Percentiles rank a stretch among this genome's conserved stretches.
Conservation (phyloP, 2,797 vertebrate species). For the Chrysocyon brachyurus region DNA sequence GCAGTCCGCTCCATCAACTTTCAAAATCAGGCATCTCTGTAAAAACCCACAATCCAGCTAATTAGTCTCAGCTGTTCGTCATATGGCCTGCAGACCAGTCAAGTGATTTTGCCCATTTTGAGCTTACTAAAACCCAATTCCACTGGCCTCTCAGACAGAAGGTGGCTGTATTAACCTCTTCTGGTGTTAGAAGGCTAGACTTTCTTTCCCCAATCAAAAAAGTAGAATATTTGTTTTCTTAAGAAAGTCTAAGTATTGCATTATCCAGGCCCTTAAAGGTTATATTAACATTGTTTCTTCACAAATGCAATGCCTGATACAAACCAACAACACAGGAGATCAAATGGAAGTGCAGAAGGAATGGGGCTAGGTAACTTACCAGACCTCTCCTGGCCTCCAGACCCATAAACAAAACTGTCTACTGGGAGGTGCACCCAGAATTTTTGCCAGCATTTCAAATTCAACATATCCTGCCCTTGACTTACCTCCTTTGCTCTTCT, state of each 20-base stretch:
- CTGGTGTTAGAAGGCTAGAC: background rate
- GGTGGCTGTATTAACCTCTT: background rate
- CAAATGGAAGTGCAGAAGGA: background rate
- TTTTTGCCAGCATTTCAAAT: background rate
- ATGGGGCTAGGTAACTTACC: background rate
- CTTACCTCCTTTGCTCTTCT: background rate
- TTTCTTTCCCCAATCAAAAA: background rate
- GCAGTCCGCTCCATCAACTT: background rate
- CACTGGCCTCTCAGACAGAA: background rate
- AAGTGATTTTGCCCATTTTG: constrained; percentile 86
- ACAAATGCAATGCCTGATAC: background rate
- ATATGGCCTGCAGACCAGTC: constrained; percentile 89
- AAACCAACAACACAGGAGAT: background rate
- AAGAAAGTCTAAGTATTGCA: background rate
- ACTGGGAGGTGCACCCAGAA: background rate
- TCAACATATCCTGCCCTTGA: background rate
- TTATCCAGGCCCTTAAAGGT: background rate
- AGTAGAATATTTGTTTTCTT: background rate
- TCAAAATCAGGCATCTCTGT: constrained; percentile 48
- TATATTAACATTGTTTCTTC: background rate
- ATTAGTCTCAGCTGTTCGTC: constrained; percentile 94
- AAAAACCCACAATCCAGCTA: constrained; percentile 85
- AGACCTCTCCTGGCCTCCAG: background rate
- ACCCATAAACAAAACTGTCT: background rate
- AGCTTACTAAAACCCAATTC: constrained; percentile 52